Evolutionary conservation across 2,113 vertebrate species (phyloP).

Genomic region (Lethenteron reissneri): DNA sequence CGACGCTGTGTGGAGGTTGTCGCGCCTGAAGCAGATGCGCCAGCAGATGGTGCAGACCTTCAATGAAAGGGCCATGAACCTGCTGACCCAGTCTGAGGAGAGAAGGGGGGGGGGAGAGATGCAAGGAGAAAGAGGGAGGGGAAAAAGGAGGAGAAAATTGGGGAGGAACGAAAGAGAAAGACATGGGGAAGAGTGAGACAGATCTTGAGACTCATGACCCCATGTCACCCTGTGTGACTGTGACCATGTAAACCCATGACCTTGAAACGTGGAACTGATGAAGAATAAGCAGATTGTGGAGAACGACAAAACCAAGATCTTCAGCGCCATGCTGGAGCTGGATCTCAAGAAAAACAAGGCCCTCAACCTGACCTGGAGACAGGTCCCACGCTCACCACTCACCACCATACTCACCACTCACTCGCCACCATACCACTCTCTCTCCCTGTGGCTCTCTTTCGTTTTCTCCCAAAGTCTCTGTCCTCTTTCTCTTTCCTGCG

Average conservation of each 20-base stretch:
- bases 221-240: too few relatives aligned
- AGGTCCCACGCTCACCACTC: constrained; percentile 26
- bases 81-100: constrained; percentile 60
- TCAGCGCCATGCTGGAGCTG: constrained; percentile 58
- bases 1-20: constrained; percentile 48
- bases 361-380: constrained; percentile 65
- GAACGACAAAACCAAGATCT: constrained; percentile 70
- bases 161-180: too few relatives aligned
- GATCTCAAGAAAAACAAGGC: constrained; percentile 71
- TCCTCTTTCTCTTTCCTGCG: not conserved
- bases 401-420: too few relatives aligned
- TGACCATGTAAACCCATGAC: too few relatives aligned
- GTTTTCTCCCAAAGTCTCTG: not conserved
- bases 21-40: constrained; percentile 45
- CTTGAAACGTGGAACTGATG: constrained; percentile 41
- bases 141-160: too few relatives aligned
- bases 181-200: too few relatives aligned
- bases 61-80: constrained; percentile 55
- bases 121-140: too few relatives aligned
- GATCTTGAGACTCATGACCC: too few relatives aligned
- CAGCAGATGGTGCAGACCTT: constrained; percentile 39
- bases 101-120: constrained; percentile 23
- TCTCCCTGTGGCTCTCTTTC: not conserved
- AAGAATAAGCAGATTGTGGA: constrained; percentile 78
- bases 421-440: not conserved